phyloP scores from a whole-genome alignment of 2,888 invertebrate species.

The Eulithis testata region DNA sequence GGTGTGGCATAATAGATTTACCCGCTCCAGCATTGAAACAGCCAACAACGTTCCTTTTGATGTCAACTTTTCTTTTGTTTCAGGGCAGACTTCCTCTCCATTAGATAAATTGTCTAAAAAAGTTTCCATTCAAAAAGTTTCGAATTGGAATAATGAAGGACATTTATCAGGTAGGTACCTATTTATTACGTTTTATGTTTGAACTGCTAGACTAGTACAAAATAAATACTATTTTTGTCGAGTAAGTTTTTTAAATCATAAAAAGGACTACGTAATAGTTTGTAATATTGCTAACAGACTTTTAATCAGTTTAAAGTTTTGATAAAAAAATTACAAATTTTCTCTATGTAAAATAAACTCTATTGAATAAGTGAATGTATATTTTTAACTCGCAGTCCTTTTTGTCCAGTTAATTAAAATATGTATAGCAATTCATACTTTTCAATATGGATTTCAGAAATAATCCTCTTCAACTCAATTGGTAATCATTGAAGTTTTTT shows the following conservation, averaged over 20 bases:
- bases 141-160: constrained; percentile 51
- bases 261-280: no score
- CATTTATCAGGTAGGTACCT: constrained; percentile 48
- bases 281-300: no score
- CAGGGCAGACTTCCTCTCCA: constrained; percentile 62
- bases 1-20: neutral
- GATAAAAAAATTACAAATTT: no score
- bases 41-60: constrained; percentile 55
- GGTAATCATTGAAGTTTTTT: constrained; percentile 38
- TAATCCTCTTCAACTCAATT: constrained; percentile 33
- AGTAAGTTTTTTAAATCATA: no score
- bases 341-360: no score
- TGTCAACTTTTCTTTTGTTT: constrained; percentile 63
- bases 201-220: no score
- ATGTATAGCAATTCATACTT: constrained; percentile 37
- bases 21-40: constrained; percentile 30
- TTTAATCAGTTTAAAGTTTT: no score
- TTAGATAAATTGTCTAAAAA: constrained; percentile 69
- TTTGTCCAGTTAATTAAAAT: constrained; percentile 43
- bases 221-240: no score
- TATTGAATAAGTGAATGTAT: neutral
- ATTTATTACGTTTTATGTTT: no score
- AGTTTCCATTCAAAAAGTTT: constrained; percentile 58
- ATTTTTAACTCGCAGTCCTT: constrained; percentile 19
- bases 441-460: constrained; percentile 39